Conservation (phyloP, 2,888 invertebrate genomes). For the Chrysomela aeneicollis region DNA sequence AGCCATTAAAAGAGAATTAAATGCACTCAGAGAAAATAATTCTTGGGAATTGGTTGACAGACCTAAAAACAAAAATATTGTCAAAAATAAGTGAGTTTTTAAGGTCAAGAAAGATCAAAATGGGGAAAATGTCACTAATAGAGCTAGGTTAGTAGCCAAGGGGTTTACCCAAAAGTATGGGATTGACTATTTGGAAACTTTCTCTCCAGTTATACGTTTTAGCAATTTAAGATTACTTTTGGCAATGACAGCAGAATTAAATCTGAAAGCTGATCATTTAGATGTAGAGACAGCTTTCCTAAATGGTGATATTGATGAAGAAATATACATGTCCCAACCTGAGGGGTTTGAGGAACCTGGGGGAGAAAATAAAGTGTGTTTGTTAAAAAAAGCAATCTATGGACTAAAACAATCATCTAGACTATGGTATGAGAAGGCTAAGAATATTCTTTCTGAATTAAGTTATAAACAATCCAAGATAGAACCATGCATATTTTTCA, state of each 20-base stretch:
- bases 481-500: slow-evolving; percentile 25
- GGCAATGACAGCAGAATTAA: slow-evolving; percentile 30
- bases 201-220: slow-evolving; percentile 10
- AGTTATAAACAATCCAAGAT: slow-evolving; percentile 19
- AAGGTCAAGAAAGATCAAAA: slow-evolving; percentile 8
- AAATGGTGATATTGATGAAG: slow-evolving; percentile 42
- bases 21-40: slow-evolving; percentile 1
- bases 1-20: background rate
- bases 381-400: slow-evolving; percentile 42
- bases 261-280: slow-evolving; percentile 10
- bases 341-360: slow-evolving; percentile 22
- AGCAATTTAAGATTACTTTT: slow-evolving; percentile 36
- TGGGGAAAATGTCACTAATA: background rate
- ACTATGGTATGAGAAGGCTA: slow-evolving; percentile 40
- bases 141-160: slow-evolving; percentile 9
- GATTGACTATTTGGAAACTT: slow-evolving; percentile 19
- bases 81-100: slow-evolving; percentile 19
- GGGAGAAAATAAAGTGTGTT: slow-evolving; percentile 33
- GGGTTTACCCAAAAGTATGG: slow-evolving; percentile 11
- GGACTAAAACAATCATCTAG: slow-evolving; percentile 39
- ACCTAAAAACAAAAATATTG: slow-evolving; percentile 9
- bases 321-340: slow-evolving; percentile 41
- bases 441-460: slow-evolving; percentile 25
- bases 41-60: slow-evolving; percentile 20
- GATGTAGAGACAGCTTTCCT: slow-evolving; percentile 16